Base-by-base conservation (phyloP, 1,140 invertebrate species). In the Capitella teleta region DNA sequence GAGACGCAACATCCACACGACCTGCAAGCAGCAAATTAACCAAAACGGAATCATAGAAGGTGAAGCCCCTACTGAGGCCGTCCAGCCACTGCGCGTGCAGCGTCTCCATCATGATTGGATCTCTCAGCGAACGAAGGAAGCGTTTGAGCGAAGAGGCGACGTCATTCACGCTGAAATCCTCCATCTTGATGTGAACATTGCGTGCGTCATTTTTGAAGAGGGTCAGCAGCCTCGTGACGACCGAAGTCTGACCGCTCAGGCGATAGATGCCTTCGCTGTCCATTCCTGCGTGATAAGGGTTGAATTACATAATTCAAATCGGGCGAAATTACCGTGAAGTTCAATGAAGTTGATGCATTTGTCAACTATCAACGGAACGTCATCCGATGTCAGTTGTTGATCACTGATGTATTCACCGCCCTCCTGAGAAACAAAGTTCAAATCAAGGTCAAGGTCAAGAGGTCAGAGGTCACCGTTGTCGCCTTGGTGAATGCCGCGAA, bases 341-440 rank as follows among this genome's bases (percentile, higher is more conserved):
- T 85, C 86, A 49, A 92, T 81, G 61, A 89, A 90, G 61, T 85
- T 87, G 34, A 91, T 81, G 68, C 87, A 92, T 66, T 88, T 90
- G 56, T 91, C 86, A 2, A 93, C 83, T 47, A 92, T 81, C 14
- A 87, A 83, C 21, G 88, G 88, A 25, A 92, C 79, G 66, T 89
- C 80, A 53, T 88, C 84, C 56, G 82, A 80, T 5, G 86, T 90
- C 24, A 92, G 69, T 64, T 90, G 87, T 64, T 91, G 87, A 56
- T 91, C 83, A 34, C 81, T 76, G 38, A 93, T 71, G 4, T 76
- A 72, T 1, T 79, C 74, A 8, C 87, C 86, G 67, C 86, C 87
- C 54, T 81, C 80, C 62, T 67, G 26, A 48, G 21, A 36, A 30
- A n/a, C 21, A 48, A n/a, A 18, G 6, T 45, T 5, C 30, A 5